Percentiles rank a stretch among this genome's conserved stretches.
phyloP scores from a whole-genome alignment of 2,797 vertebrate genomes.

The Pitangus sulphuratus region DNA sequence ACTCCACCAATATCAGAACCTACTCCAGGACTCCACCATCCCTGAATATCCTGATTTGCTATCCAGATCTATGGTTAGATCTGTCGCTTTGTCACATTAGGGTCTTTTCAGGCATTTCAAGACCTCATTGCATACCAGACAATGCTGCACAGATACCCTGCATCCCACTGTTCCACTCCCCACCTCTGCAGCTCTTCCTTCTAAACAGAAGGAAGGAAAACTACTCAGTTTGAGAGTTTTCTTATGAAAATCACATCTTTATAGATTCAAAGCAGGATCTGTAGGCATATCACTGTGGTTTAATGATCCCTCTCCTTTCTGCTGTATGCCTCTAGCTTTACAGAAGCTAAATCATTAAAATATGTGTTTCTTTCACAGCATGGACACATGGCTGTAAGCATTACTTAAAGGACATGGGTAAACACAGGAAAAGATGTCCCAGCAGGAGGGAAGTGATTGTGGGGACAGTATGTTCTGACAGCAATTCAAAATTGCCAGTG shows the following conservation, averaged over 20 bases:
- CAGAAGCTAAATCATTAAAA: slow-evolving; percentile 32
- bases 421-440: slow-evolving; percentile 49
- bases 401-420: slow-evolving; percentile 46
- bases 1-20: neutral
- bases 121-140: fast-evolving
- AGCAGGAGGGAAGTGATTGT: slow-evolving; percentile 44
- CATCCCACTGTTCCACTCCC: fast-evolving
- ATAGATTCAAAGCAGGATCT: neutral
- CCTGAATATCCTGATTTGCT: neutral
- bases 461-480: slow-evolving; percentile 37
- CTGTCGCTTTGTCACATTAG: neutral
- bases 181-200: neutral
- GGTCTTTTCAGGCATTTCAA: neutral
- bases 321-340: neutral
- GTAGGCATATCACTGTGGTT: neutral
- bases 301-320: neutral
- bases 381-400: slow-evolving; percentile 14
- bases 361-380: slow-evolving; percentile 36
- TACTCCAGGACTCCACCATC: neutral
- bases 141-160: neutral
- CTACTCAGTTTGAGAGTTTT: neutral
- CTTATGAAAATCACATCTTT: neutral
- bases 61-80: neutral
- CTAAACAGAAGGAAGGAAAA: neutral
- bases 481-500: slow-evolving; percentile 17